phyloP scores from a whole-genome alignment of 2,113 vertebrate species.

The Trogon surrucura region DNA sequence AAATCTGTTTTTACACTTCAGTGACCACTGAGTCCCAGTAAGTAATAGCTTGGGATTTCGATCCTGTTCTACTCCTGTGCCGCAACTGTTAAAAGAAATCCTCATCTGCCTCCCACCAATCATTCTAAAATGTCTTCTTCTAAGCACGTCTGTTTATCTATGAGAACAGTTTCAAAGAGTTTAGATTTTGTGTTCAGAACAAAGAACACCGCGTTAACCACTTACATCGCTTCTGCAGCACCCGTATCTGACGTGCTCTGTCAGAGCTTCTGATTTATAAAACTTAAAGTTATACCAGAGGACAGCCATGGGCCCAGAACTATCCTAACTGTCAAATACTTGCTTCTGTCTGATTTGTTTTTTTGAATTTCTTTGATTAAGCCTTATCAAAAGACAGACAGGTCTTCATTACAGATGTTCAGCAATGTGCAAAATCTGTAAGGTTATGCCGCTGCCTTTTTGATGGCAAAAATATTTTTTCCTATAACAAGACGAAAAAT shows the following conservation, averaged over 20 bases:
- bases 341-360: neutral
- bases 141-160: neutral
- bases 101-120: neutral
- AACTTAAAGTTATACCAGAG: neutral
- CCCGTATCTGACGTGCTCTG: neutral
- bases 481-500: conserved; percentile 29
- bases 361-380: conserved; percentile 5
- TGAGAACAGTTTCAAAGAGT: neutral
- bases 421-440: neutral
- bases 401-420: neutral
- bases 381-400: neutral
- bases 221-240: neutral
- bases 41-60: neutral
- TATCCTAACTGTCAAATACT: neutral
- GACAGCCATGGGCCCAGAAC: neutral
- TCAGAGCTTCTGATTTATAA: neutral
- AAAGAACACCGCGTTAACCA: neutral
- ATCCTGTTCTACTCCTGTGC: neutral
- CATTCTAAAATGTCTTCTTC: neutral
- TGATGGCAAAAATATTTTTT: neutral
- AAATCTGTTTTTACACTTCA: neutral
- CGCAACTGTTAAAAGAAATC: neutral
- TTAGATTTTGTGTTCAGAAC: neutral
- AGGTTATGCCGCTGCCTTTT: neutral
- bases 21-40: neutral